Evolutionary conservation across 2,113 vertebrate genomes (phyloP).

Genomic region (Oophaga pumilio): DNA sequence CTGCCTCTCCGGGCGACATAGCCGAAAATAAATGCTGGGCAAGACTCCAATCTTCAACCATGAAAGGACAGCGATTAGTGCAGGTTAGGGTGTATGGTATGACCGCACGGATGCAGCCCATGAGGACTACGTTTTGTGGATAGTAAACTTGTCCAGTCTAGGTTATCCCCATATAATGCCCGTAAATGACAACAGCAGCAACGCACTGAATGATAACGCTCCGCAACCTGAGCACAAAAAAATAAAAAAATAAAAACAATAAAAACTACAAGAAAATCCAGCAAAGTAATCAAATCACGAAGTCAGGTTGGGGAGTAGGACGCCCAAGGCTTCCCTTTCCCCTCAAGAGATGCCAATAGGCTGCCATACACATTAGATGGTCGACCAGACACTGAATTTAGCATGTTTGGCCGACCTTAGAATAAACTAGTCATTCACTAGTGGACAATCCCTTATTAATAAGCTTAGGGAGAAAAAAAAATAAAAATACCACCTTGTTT

Average conservation of each 20-base stretch:
- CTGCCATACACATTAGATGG: no score
- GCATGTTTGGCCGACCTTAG: no score
- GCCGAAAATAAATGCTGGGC: slow-evolving; percentile 72
- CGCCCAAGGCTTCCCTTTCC: no score
- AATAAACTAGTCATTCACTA: no score
- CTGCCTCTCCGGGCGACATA: slow-evolving; percentile 50
- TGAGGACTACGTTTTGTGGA: background rate
- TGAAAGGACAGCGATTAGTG: slow-evolving; percentile 58
- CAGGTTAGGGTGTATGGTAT: slow-evolving; percentile 26
- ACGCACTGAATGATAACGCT: background rate
- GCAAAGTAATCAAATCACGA: background rate
- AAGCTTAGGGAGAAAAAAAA: no score
- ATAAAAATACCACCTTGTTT: no score
- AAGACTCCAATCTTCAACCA: slow-evolving; percentile 62
- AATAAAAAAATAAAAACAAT: background rate
- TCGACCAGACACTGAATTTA: no score
- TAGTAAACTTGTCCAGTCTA: background rate
- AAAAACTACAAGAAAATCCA: background rate
- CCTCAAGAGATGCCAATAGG: no score
- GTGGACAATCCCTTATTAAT: no score
- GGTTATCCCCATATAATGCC: background rate
- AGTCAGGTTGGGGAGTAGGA: no score
- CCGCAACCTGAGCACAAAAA: background rate
- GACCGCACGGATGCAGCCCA: background rate
- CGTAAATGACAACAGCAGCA: background rate